Percentiles rank a stretch among this genome's conserved stretches.
Conservation (phyloP, 2,113 vertebrate genomes). For the Vulpes ferrilata region DNA sequence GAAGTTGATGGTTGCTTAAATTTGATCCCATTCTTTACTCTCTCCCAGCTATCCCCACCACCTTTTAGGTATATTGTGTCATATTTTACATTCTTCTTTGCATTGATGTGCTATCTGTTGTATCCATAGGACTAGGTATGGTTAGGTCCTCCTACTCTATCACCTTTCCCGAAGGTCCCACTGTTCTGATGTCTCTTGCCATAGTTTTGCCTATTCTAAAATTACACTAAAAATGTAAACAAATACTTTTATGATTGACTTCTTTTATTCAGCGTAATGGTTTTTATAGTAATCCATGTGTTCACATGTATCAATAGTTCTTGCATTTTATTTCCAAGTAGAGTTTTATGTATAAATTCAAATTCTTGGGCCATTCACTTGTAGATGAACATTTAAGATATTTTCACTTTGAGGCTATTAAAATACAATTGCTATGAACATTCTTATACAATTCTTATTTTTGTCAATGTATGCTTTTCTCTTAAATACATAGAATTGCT, state of each 20-base stretch:
- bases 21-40: background rate
- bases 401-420: background rate
- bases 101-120: background rate
- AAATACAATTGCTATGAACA: background rate
- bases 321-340: background rate
- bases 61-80: background rate
- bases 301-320: background rate
- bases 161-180: background rate
- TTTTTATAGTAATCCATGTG: background rate
- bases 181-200: background rate
- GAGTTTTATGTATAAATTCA: background rate
- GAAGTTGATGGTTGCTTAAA: background rate
- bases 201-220: constrained; percentile 10
- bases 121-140: background rate
- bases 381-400: background rate
- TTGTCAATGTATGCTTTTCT: constrained; percentile 16
- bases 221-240: background rate
- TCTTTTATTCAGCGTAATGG: background rate
- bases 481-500: background rate
- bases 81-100: background rate
- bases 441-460: background rate
- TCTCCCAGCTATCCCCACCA: background rate
- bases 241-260: background rate
- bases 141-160: no score
- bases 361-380: background rate